phyloP scores from a whole-genome alignment of 2,888 invertebrate genomes.

The Epinotia bilunana region DNA sequence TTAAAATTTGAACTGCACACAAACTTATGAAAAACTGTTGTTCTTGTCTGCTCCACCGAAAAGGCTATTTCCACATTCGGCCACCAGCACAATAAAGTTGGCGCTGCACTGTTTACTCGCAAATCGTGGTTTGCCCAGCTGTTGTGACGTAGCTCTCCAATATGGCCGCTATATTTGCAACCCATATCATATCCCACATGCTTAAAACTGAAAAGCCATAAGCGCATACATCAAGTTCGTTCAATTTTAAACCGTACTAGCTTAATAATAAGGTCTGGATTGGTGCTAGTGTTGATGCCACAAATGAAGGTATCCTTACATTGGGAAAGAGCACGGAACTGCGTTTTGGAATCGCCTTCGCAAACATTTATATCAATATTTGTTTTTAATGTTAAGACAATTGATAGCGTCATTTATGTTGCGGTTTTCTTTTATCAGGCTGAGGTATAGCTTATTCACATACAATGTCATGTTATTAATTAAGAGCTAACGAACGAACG shows the following conservation, averaged over 20 bases:
- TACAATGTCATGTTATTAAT: too few relatives aligned
- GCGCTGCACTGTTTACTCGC: conserved; percentile 20
- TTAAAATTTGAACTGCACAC: neutral
- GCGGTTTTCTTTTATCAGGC: too few relatives aligned
- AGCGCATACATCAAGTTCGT: neutral
- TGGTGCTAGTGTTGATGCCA: neutral
- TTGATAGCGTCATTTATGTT: neutral
- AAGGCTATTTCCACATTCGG: conserved; percentile 6
- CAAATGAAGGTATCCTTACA: neutral
- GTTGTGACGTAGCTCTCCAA: conserved; percentile 19
- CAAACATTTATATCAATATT: conserved; percentile 10
- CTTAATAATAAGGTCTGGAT: neutral
- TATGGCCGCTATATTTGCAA: conserved; percentile 10
- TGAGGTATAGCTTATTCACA: too few relatives aligned
- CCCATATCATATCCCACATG: neutral
- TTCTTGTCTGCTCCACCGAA: neutral
- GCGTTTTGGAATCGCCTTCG: conserved; percentile 8
- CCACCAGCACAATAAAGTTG: conserved; percentile 6
- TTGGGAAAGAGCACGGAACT: conserved; percentile 21
- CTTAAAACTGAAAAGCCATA: neutral
- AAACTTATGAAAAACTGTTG: neutral
- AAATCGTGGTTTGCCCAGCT: conserved; percentile 28
- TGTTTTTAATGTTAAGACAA: conserved; percentile 1
- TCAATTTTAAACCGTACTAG: neutral
- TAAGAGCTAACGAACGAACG: too few relatives aligned